Percentiles rank a stretch among this genome's conserved stretches.
Conservation (phyloP, 2,797 vertebrate species). For the Sparidentex hasta region DNA sequence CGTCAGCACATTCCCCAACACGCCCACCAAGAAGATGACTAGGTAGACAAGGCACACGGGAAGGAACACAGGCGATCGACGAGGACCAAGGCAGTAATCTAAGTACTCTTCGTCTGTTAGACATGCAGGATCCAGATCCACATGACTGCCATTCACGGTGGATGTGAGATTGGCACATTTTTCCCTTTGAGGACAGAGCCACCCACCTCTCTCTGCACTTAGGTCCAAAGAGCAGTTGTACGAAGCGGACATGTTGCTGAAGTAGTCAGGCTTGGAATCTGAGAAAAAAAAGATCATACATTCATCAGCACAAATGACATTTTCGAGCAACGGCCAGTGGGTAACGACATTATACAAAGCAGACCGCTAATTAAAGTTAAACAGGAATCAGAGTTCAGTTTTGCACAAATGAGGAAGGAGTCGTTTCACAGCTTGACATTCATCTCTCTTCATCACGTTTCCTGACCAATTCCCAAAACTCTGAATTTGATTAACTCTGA, state of each 20-base stretch:
- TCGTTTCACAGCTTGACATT: slow-evolving; percentile 19
- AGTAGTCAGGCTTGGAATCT: slow-evolving; percentile 7
- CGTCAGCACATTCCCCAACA: slow-evolving; percentile 91
- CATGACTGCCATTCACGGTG: slow-evolving; percentile 49
- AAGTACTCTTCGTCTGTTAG: slow-evolving; percentile 87
- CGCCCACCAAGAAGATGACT: slow-evolving; percentile 91
- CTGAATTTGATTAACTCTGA: slow-evolving; percentile 15
- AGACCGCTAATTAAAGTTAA: not conserved
- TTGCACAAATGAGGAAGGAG: not conserved
- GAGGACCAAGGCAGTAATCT: slow-evolving; percentile 89
- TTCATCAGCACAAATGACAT: not conserved
- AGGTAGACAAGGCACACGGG: slow-evolving; percentile 91
- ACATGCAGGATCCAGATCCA: slow-evolving; percentile 81
- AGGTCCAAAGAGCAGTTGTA: slow-evolving; percentile 83
- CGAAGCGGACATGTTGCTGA: slow-evolving; percentile 61
- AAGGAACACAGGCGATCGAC: slow-evolving; percentile 86
- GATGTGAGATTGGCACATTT: slow-evolving; percentile 82
- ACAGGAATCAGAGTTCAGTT: not conserved
- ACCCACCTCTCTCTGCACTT: slow-evolving; percentile 20
- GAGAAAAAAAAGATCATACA: slow-evolving; percentile 13
- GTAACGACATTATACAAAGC: slow-evolving; percentile 3
- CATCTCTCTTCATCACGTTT: slow-evolving; percentile 8
- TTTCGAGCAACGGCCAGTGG: not conserved
- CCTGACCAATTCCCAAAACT: slow-evolving; percentile 11
- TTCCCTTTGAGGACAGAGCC: slow-evolving; percentile 61